phyloP scores from a whole-genome alignment of 2,888 invertebrate species.

The Tortricodes alternella region DNA sequence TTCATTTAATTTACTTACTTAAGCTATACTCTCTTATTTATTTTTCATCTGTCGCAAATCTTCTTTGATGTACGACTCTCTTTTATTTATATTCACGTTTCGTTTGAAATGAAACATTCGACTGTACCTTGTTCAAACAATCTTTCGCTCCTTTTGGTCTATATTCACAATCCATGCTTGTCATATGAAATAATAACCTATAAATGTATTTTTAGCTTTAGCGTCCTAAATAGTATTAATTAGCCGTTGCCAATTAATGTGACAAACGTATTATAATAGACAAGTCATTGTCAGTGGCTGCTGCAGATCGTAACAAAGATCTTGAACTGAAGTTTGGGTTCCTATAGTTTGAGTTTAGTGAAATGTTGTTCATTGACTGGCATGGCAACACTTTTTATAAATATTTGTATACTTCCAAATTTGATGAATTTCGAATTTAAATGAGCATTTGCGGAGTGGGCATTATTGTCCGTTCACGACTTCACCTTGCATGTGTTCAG shows the following conservation, averaged over 20 bases:
- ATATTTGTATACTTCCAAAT: conserved; percentile 44
- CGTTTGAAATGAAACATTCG: conserved; percentile 14
- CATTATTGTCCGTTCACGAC: background rate
- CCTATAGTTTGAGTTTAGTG: conserved; percentile 73
- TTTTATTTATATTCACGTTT: conserved; percentile 41
- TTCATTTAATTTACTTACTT: conserved; percentile 52
- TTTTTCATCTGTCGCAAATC: conserved; percentile 44
- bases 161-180: conserved; percentile 7
- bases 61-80: conserved; percentile 43
- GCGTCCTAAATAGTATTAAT: conserved; percentile 16
- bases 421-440: conserved; percentile 32
- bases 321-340: conserved; percentile 77
- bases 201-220: conserved; percentile 23
- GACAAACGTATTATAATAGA: conserved; percentile 5
- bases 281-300: conserved; percentile 25
- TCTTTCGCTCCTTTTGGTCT: conserved; percentile 12
- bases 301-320: conserved; percentile 51
- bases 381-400: conserved; percentile 52
- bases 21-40: conserved; percentile 35
- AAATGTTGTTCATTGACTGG: conserved; percentile 48
- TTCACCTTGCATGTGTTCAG: conserved; percentile 8
- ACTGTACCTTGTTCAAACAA: conserved; percentile 9
- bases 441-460: background rate
- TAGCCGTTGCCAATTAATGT: conserved; percentile 24
- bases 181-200: conserved; percentile 23